Evolutionary conservation across 2,113 vertebrate species (phyloP).

Genomic region (Sylvietta virens): DNA sequence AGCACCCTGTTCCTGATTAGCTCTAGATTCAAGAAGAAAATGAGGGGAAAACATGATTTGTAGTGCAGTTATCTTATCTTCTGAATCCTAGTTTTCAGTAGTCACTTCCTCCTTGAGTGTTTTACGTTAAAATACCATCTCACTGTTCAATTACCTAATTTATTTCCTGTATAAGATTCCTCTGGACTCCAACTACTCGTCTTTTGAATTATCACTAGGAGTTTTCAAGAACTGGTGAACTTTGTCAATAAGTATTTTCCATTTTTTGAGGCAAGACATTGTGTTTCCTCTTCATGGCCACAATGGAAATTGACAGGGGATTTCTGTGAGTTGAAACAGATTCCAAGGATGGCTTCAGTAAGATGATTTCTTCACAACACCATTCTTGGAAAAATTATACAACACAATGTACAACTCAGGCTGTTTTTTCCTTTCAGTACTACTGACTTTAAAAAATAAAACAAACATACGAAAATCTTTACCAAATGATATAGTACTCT

Average conservation of each 20-base stretch:
- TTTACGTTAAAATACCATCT: background rate
- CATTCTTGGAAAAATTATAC: background rate
- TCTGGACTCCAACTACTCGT: background rate
- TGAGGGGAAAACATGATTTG: background rate
- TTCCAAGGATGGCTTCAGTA: background rate
- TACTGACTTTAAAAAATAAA: background rate
- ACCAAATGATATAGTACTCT: background rate
- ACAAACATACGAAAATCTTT: background rate
- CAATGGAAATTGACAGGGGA: background rate
- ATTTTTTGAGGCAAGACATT: conserved; percentile 34
- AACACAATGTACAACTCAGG: background rate
- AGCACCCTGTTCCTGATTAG: background rate
- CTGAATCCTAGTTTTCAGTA: background rate
- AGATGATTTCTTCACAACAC: background rate
- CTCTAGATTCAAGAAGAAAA: background rate
- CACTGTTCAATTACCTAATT: background rate
- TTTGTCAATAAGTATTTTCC: conserved; percentile 10
- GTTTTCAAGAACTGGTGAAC: background rate
- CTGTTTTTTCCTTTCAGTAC: background rate
- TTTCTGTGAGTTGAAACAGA: background rate
- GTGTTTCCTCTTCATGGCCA: conserved; percentile 7
- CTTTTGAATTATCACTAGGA: background rate
- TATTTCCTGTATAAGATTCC: background rate
- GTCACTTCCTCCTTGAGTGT: background rate
- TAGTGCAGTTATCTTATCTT: background rate